phyloP scores from a whole-genome alignment of 2,113 vertebrate genomes.

The Centropus bengalensis region DNA sequence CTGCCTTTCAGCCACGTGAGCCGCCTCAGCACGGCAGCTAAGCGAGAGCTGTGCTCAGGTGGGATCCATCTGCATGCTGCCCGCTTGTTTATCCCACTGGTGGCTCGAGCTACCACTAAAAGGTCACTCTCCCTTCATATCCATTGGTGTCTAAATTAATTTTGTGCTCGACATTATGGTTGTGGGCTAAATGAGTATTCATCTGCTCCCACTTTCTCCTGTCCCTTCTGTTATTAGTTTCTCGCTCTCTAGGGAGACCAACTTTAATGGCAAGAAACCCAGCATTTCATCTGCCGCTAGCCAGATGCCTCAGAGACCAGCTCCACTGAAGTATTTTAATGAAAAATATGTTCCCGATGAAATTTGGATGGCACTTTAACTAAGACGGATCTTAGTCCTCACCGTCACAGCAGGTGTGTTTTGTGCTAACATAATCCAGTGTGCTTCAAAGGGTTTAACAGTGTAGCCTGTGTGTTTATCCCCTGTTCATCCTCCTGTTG shows the following conservation, averaged over 20 bases:
- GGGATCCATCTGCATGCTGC: accelerated
- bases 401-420: slow-evolving; percentile 30
- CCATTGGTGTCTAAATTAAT: background rate
- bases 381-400: slow-evolving; percentile 22
- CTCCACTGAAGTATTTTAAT: background rate
- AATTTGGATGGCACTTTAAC: background rate
- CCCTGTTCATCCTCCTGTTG: background rate
- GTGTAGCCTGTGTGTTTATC: background rate
- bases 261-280: background rate
- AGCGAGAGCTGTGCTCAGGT: background rate
- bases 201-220: background rate
- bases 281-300: background rate
- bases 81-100: accelerated
- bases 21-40: background rate
- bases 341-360: slow-evolving; percentile 45
- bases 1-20: accelerated
- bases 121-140: background rate
- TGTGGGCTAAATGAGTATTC: background rate
- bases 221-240: slow-evolving; percentile 28
- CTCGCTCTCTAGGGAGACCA: background rate
- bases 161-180: background rate
- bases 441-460: slow-evolving; percentile 29
- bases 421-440: background rate
- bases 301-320: slow-evolving; percentile 55
- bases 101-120: background rate